phyloP scores from a whole-genome alignment of 2,888 invertebrate species.

The Pediacus dermestoides region DNA sequence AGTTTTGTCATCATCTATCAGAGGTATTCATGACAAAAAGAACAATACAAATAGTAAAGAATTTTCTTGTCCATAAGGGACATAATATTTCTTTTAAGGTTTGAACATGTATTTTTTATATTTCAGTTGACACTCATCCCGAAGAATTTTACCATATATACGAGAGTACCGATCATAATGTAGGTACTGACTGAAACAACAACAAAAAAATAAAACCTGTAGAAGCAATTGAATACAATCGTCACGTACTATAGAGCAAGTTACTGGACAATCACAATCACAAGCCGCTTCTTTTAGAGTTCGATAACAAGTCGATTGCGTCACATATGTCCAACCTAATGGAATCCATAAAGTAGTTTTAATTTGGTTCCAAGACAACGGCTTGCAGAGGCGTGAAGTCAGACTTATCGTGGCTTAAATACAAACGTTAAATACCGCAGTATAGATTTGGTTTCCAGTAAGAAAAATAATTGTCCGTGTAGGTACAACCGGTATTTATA shows the following conservation, averaged over 20 bases:
- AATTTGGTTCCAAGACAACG: conserved; percentile 41
- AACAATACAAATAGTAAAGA: no score
- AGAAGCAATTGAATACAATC: conserved; percentile 24
- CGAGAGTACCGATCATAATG: no score
- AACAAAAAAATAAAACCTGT: conserved; percentile 14
- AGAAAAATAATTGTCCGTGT: background rate
- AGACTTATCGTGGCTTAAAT: conserved; percentile 32
- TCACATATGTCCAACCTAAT: conserved; percentile 44
- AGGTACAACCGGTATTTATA: no score
- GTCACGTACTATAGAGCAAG: conserved; percentile 31
- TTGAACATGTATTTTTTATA: no score
- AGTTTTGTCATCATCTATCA: no score
- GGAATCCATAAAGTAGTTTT: conserved; percentile 45
- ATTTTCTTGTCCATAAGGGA: no score
- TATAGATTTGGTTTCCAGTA: no score
- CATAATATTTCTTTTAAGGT: no score
- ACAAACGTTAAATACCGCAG: conserved; percentile 16
- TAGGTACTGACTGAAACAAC: no score
- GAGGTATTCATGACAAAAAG: no score
- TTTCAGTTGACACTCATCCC: no score
- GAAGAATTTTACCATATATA: no score
- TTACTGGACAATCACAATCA: conserved; percentile 28
- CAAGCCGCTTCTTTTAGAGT: conserved; percentile 30
- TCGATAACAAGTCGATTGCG: conserved; percentile 41
- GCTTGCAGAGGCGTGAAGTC: conserved; percentile 38